A percentile compares a stretch with the other conserved stretches of the same genome.
phyloP scores from a whole-genome alignment of 2,113 vertebrate species.

The Gymnorhina tibicen region DNA sequence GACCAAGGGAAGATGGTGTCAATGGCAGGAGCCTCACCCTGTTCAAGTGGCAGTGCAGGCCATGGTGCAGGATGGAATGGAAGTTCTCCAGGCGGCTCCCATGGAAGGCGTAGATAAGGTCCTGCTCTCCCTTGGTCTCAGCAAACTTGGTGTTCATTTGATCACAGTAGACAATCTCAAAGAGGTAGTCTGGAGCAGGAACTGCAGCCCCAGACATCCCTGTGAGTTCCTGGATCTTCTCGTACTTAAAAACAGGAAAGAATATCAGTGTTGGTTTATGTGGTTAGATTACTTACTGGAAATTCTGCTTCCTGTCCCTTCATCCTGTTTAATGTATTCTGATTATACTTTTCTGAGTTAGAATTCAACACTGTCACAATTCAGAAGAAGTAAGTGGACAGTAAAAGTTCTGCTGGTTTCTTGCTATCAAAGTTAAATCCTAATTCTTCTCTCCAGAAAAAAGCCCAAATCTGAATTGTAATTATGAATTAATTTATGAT shows the following conservation, averaged over 20 bases:
- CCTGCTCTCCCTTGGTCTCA: slow-evolving; percentile 82
- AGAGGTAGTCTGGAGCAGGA: slow-evolving; percentile 90
- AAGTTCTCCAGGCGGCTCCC: slow-evolving; percentile 98
- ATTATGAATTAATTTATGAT: background rate
- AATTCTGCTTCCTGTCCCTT: background rate
- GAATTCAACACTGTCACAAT: background rate
- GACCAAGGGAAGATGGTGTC: background rate
- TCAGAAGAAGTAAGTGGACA: background rate
- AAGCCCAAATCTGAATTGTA: background rate
- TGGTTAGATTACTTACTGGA: background rate
- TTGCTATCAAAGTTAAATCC: background rate
- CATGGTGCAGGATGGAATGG: slow-evolving; percentile 95
- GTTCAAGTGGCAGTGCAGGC: slow-evolving; percentile 95
- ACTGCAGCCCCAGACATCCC: slow-evolving; percentile 74
- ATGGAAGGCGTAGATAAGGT: slow-evolving; percentile 93
- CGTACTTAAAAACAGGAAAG: slow-evolving; percentile 76
- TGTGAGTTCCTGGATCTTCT: slow-evolving; percentile 84
- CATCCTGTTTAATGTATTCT: background rate
- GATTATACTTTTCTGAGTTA: background rate
- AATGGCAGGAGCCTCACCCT: slow-evolving; percentile 74
- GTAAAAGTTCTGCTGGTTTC: background rate
- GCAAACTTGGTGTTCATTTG: slow-evolving; percentile 87
- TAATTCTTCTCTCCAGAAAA: background rate
- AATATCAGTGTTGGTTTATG: background rate
- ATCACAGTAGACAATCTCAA: slow-evolving; percentile 89